phyloP scores from a whole-genome alignment of 2,113 vertebrate species.

The Hucho hucho region DNA sequence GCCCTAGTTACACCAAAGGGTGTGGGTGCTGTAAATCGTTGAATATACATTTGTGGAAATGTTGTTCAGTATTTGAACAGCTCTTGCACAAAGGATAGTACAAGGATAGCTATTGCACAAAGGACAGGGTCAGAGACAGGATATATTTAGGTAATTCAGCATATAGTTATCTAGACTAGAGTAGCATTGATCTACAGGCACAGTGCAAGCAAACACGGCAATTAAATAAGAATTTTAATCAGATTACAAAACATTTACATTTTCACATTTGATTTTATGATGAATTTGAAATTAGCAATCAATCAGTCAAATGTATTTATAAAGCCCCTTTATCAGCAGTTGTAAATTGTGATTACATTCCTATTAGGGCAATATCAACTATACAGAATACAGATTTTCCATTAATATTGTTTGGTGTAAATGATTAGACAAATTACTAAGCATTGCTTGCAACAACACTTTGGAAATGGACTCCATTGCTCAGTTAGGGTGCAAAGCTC shows the following conservation, averaged over 20 bases:
- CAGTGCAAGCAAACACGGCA: not conserved
- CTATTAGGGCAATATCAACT: not conserved
- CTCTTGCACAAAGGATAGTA: slow-evolving; percentile 16
- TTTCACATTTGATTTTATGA: not conserved
- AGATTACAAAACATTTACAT: not conserved
- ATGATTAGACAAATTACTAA: slow-evolving; percentile 1
- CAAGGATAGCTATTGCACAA: slow-evolving; percentile 3
- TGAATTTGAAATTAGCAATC: too few species aligned
- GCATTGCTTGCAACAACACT: not conserved
- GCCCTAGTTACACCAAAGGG: not conserved
- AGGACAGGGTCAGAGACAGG: slow-evolving; percentile 25
- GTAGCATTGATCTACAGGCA: not conserved
- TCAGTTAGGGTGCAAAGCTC: slow-evolving; percentile 30
- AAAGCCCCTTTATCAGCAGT: not conserved
- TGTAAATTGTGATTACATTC: not conserved
- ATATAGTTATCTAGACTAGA: not conserved
- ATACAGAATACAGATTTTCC: not conserved
- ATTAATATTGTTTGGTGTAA: not conserved
- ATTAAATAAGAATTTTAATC: not conserved
- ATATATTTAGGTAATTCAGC: not conserved
- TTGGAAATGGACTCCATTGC: not conserved
- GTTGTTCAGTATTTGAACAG: slow-evolving; percentile 1
- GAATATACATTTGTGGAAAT: slow-evolving; percentile 47
- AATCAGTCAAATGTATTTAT: too few species aligned
- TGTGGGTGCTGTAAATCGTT: slow-evolving; percentile 53